A percentile compares a stretch with the other conserved stretches of the same genome.
Conservation (phyloP, 2,113 vertebrate genomes). For the Psilopsiagon aymara region DNA sequence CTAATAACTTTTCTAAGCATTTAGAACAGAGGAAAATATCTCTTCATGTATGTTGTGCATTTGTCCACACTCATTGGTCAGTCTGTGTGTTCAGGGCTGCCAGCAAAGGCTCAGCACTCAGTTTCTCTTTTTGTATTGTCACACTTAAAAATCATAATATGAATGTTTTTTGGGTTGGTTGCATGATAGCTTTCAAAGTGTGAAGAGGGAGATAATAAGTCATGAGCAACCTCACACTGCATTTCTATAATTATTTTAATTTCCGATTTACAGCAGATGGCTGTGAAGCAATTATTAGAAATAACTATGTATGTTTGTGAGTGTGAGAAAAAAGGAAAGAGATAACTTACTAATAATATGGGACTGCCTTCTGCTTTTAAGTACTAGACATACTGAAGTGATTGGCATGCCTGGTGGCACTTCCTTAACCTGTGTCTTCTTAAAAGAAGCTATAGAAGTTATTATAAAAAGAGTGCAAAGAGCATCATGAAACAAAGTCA, state of each 20-base stretch:
- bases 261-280: slow-evolving; percentile 39
- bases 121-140: neutral
- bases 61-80: neutral
- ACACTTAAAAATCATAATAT: neutral
- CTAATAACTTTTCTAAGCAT: neutral
- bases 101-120: neutral
- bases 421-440: neutral
- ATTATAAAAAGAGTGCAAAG: neutral
- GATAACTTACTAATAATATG: neutral
- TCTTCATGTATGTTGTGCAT: neutral
- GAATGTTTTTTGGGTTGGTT: neutral
- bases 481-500: slow-evolving; percentile 3
- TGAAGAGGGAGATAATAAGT: slow-evolving; percentile 29
- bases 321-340: neutral
- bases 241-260: slow-evolving; percentile 25
- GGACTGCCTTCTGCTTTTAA: neutral
- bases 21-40: neutral
- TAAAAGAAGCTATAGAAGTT: neutral
- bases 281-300: slow-evolving; percentile 9
- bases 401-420: neutral
- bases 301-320: neutral
- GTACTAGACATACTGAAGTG: neutral
- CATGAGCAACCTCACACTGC: neutral
- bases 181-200: neutral
- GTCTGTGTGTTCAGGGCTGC: neutral